Evolutionary conservation across 2,888 invertebrate species (phyloP).

Genomic region (Timema cristinae): DNA sequence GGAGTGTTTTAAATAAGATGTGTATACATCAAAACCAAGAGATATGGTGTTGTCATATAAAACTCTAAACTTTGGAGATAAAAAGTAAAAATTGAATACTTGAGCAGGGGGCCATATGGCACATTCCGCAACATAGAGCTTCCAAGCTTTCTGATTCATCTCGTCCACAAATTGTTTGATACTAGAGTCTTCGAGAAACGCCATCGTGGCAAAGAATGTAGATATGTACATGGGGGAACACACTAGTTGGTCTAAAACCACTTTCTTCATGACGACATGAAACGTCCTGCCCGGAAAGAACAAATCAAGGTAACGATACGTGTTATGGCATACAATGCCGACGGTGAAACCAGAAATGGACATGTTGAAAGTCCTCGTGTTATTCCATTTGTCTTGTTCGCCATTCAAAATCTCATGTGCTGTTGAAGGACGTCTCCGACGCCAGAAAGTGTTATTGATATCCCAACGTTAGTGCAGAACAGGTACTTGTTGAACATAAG

Average conservation of each 20-base stretch:
- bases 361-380: slow-evolving; percentile 67
- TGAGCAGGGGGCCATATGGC: slow-evolving; percentile 91
- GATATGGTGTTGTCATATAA: slow-evolving; percentile 83
- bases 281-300: slow-evolving; percentile 65
- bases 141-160: slow-evolving; percentile 68
- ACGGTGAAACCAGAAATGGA: slow-evolving; percentile 70
- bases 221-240: slow-evolving; percentile 77
- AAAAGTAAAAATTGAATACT: slow-evolving; percentile 83
- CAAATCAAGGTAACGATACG: slow-evolving; percentile 76
- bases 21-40: slow-evolving; percentile 79
- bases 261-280: slow-evolving; percentile 66
- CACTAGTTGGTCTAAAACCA: slow-evolving; percentile 75
- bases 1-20: slow-evolving; percentile 70
- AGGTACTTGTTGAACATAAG: slow-evolving; percentile 54
- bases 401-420: slow-evolving; percentile 61
- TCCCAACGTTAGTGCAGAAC: slow-evolving; percentile 71
- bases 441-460: slow-evolving; percentile 72
- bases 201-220: slow-evolving; percentile 72
- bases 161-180: slow-evolving; percentile 60
- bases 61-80: slow-evolving; percentile 78
- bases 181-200: slow-evolving; percentile 63
- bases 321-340: slow-evolving; percentile 78
- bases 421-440: slow-evolving; percentile 79
- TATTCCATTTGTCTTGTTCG: slow-evolving; percentile 55
- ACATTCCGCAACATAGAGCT: slow-evolving; percentile 83